Evolutionary conservation across 2,888 invertebrate genomes (phyloP), one percentile per base, ranked within the genome.

Genomic region (Leptinotarsa peninsularis): DNA sequence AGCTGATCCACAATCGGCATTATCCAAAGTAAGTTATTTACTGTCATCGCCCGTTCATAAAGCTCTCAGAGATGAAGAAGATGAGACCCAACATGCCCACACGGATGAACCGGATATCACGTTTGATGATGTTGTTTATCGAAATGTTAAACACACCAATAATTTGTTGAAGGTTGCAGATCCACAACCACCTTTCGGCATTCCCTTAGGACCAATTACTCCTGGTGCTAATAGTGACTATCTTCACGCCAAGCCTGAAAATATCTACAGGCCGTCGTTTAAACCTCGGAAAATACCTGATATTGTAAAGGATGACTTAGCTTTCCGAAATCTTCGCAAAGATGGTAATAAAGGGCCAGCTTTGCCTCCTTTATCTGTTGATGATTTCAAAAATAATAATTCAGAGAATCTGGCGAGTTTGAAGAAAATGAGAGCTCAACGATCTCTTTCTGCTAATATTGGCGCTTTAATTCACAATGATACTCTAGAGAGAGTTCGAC

Each of bases 111-210:
- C 96, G 2, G 95, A 97, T 88, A 90, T 95, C 18, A 93, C 94
- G 14, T 90, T 93, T 73, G 97, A 97, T 85, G 97, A 97, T 87
- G 94, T 96, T 14, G 93, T 95, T 50, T 96, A 93, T 85, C 91
- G 96, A 81, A 95, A 93, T 84, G 92, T 95, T 76, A 93, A 93
- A 84, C 92, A 94, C 85, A 93, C 94, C 14, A 96, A 96, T 82
- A 93, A 92, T 85, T 91, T 91, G 67, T 88, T 93, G 60, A 94
- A 93, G 86, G 91, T 94, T 7, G 85, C 92, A 4, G 96, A 96
- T 71, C 95, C 94, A 18, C 97, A 97, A 85, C 96, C 95, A 54
- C 96, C 95, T 1, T 97, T 97, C 86, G 97, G 97, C 23, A 97
- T 97, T 84, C 97, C 97, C 0, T 87, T 96, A 54, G 95, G 95